These are phyloP conservation scores for Scortum barcoo DNA, from an alignment of 2,113 vertebrate genomes.

Conservation along the genomic window DNA sequence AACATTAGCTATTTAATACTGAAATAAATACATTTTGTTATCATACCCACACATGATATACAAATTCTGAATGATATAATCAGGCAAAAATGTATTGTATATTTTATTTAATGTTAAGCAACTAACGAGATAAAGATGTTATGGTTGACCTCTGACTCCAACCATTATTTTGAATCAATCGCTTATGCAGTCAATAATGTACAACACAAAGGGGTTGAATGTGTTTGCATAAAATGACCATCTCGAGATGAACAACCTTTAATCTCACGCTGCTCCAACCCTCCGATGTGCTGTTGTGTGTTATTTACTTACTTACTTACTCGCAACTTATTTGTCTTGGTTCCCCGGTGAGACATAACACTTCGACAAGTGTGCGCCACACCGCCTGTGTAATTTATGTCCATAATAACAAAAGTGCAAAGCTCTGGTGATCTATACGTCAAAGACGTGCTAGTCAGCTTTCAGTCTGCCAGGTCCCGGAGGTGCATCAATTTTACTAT, in stretches of 20 bases:
- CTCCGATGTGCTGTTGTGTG: slow-evolving; percentile 43
- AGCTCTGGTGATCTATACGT: slow-evolving; percentile 56
- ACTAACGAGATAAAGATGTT: not conserved
- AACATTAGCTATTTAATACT: slow-evolving; percentile 1
- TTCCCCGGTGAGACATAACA: slow-evolving; percentile 49
- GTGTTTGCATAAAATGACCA: slow-evolving; percentile 51
- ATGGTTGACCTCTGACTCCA: slow-evolving; percentile 32
- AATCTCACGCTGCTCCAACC: slow-evolving; percentile 34
- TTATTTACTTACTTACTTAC: slow-evolving; percentile 52
- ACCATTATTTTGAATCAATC: slow-evolving; percentile 50
- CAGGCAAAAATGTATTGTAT: not conserved
- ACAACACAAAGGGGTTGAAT: slow-evolving; percentile 40
- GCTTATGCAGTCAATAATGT: slow-evolving; percentile 43
- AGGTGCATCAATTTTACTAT: not conserved
- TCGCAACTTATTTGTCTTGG: slow-evolving; percentile 46
- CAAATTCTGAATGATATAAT: not conserved
- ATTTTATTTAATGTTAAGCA: not conserved
- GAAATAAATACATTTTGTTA: not conserved
- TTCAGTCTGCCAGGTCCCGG: slow-evolving; percentile 19
- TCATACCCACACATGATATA: not conserved
- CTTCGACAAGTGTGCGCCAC: slow-evolving; percentile 45
- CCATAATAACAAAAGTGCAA: slow-evolving; percentile 60
- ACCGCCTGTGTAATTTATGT: slow-evolving; percentile 54
- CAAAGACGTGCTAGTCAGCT: slow-evolving; percentile 41
- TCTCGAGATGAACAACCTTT: slow-evolving; percentile 54